phyloP scores from a whole-genome alignment of 2,113 vertebrate species.

The Grantiella picta region DNA sequence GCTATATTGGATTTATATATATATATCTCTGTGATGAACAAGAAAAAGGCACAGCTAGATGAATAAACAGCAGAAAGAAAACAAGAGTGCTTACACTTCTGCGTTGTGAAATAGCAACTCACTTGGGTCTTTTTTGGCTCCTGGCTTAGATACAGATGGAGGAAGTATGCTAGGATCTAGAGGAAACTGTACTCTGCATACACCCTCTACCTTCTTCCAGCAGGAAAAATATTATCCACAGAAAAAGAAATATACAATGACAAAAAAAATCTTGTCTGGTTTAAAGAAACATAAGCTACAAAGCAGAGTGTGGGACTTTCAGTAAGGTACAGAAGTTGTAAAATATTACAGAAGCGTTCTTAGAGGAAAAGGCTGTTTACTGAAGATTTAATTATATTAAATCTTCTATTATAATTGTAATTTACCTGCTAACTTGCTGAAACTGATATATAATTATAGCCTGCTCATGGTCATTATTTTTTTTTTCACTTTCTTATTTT shows the following conservation, averaged over 20 bases:
- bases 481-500: background rate
- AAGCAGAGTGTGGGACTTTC: background rate
- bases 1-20: background rate
- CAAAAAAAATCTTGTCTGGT: background rate
- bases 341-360: background rate
- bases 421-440: background rate
- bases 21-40: background rate
- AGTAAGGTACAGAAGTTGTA: background rate
- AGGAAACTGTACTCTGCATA: slow-evolving; percentile 12
- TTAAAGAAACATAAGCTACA: slow-evolving; percentile 1
- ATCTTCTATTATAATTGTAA: background rate
- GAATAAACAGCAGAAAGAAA: background rate
- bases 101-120: background rate
- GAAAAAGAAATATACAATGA: background rate
- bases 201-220: slow-evolving; percentile 17
- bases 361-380: background rate
- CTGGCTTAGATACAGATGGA: background rate
- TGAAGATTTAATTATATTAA: background rate
- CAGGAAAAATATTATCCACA: slow-evolving; percentile 11
- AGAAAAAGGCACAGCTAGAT: background rate
- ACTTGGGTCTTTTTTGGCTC: background rate
- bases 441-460: background rate
- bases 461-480: background rate
- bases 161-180: slow-evolving; percentile 10
- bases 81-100: background rate